Base-by-base conservation (phyloP, 2,797 vertebrate species). In the Botia kubotai region DNA sequence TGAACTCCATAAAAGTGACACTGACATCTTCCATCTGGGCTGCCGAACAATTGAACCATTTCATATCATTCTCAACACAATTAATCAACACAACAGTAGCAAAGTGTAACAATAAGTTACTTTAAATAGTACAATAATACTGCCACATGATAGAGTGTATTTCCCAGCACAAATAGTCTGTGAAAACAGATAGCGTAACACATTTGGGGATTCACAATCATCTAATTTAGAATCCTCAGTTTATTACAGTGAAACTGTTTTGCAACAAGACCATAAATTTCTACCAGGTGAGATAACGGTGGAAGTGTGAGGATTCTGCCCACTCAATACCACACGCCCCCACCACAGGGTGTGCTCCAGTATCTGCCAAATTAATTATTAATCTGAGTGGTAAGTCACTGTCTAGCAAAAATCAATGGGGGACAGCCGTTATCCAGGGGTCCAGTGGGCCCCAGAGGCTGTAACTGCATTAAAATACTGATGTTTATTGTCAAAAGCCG, bases 301-400 rank as follows among this genome's bases (percentile, higher is more conserved):
- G 8, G 52, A 55, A 39, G 43, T 69, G 36, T 62, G 26, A 65
- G n/a, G 2, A 23, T 53, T 57, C 17, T 66, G 26, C 72, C 85
- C 43, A 72, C 43, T 52, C 33, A 33, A 33, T 33, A 33, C 33
- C 33, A 33, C 33, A 73, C 21, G 8, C 21, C 67, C 58, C 66
- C 26, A 46, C 33, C 33, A 33, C 4, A 62, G 74, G 62, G 75
- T 36, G 66, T 48, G 39, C 55, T 82, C 81, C 71, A 77, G 60
- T 83, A 75, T 82, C 52, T 74, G 65, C 63, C 69, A 82, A 79
- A 71, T 83, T 63, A 79, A 83, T 72, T 86, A 83, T 77, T 71
- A 23, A 86, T 81, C 58, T 70, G 46, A 75, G 33, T 73, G 60
- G 76, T 57, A 63, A 58, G 29, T 60, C 63, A 81, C 48, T 77